These are phyloP conservation scores for Epinotia ramella DNA, from an alignment of 2,888 invertebrate genomes.

Conservation along the genomic window DNA sequence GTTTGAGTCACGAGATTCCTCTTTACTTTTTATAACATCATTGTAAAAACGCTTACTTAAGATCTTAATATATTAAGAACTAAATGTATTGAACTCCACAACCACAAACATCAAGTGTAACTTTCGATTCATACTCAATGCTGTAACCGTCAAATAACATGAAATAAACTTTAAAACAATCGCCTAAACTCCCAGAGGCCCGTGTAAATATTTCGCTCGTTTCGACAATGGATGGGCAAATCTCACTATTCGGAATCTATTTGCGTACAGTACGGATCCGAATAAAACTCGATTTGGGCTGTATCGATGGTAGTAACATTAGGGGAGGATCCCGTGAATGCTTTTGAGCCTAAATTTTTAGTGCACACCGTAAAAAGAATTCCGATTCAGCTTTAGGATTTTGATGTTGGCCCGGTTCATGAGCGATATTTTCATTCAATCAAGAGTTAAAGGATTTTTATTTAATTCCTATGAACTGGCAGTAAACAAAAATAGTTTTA, in stretches of 20 bases:
- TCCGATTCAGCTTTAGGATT: constrained; percentile 78
- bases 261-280: constrained; percentile 69
- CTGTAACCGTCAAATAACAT: constrained; percentile 1
- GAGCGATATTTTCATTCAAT: constrained; percentile 13
- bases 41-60: too few relatives aligned
- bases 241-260: constrained; percentile 61
- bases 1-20: too few relatives aligned
- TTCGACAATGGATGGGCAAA: constrained; percentile 38
- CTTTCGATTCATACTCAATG: not conserved
- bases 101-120: not conserved
- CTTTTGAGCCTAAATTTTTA: constrained; percentile 82
- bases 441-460: not conserved
- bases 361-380: constrained; percentile 81
- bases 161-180: constrained; percentile 30
- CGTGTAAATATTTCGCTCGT: constrained; percentile 43
- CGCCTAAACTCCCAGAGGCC: constrained; percentile 15
- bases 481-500: not conserved
- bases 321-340: constrained; percentile 75
- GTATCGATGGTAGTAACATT: constrained; percentile 75
- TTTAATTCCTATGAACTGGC: not conserved
- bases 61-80: too few relatives aligned
- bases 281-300: constrained; percentile 68
- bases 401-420: constrained; percentile 55
- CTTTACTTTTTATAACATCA: too few relatives aligned
- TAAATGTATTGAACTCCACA: not conserved